Conservation (phyloP, 2,797 vertebrate species). For the Rhincodon typus region DNA sequence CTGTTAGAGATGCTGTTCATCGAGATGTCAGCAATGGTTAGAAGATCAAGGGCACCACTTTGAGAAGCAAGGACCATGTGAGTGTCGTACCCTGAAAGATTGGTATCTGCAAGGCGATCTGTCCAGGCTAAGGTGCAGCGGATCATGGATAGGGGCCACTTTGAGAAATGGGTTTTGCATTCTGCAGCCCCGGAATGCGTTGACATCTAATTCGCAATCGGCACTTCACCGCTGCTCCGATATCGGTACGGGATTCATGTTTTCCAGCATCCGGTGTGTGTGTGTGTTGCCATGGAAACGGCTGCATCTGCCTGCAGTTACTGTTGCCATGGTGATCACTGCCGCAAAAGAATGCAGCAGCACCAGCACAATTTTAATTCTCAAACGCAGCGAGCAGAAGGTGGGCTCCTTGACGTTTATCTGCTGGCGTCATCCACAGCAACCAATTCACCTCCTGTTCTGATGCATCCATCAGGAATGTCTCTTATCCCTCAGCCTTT, state of each 20-base stretch:
- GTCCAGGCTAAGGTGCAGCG: neutral
- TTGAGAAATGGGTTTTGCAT: neutral
- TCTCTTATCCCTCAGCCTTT: neutral
- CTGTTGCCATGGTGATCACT: constrained; percentile 22
- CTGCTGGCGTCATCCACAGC: neutral
- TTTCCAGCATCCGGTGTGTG: neutral
- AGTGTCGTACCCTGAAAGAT: neutral
- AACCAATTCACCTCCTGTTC: neutral
- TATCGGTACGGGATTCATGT: neutral
- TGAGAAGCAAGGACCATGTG: neutral
- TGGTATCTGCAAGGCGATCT: neutral
- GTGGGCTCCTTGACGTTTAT: neutral
- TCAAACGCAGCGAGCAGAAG: neutral
- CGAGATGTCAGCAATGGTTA: neutral
- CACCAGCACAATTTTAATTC: neutral
- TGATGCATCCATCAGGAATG: neutral
- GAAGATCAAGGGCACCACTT: neutral
- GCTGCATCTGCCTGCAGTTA: neutral
- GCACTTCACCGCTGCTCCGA: neutral
- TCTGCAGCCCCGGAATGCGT: neutral
- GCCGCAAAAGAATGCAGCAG: constrained; percentile 1
- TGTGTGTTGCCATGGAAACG: neutral
- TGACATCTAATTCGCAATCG: neutral
- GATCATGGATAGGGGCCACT: neutral
- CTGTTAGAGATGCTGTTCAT: neutral